A percentile compares a stretch with the other conserved stretches of the same genome.
phyloP scores from a whole-genome alignment of 2,888 invertebrate genomes.

The Drosophila algonquin region DNA sequence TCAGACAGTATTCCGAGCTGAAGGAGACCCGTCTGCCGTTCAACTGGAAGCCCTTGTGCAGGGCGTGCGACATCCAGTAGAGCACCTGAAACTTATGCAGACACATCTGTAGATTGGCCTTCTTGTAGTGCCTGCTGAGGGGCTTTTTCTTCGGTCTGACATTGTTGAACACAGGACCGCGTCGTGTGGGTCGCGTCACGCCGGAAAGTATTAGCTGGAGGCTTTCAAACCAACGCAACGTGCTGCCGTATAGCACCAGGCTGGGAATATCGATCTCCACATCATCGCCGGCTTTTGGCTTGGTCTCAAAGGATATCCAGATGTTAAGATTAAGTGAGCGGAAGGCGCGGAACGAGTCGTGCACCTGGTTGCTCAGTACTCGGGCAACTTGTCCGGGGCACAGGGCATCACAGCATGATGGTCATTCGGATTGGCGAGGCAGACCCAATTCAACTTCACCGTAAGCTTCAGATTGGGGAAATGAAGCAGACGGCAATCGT shows the following conservation, averaged over 20 bases:
- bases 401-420: slow-evolving; percentile 98
- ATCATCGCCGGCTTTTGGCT: slow-evolving; percentile 85
- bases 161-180: slow-evolving; percentile 95
- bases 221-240: slow-evolving; percentile 97
- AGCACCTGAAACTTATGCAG: slow-evolving; percentile 91
- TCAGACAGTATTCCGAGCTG: slow-evolving; percentile 90
- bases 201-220: slow-evolving; percentile 95
- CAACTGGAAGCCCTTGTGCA: slow-evolving; percentile 95
- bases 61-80: slow-evolving; percentile 99
- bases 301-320: slow-evolving; percentile 91
- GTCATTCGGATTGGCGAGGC: slow-evolving; percentile 96
- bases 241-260: slow-evolving; percentile 95
- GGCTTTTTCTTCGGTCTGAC: slow-evolving; percentile 94
- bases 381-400: slow-evolving; percentile 97
- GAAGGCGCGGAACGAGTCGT: slow-evolving; percentile 97
- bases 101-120: slow-evolving; percentile 93
- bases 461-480: slow-evolving; percentile 94
- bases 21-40: slow-evolving; percentile 92
- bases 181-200: slow-evolving; percentile 96
- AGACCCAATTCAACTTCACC: slow-evolving; percentile 94
- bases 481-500: slow-evolving; percentile 97
- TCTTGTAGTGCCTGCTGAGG: slow-evolving; percentile 95
- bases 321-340: slow-evolving; percentile 93
- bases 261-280: slow-evolving; percentile 88
- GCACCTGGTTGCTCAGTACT: slow-evolving; percentile 97